Conservation (phyloP, 2,113 vertebrate genomes). For the Oxyruncus cristatus region DNA sequence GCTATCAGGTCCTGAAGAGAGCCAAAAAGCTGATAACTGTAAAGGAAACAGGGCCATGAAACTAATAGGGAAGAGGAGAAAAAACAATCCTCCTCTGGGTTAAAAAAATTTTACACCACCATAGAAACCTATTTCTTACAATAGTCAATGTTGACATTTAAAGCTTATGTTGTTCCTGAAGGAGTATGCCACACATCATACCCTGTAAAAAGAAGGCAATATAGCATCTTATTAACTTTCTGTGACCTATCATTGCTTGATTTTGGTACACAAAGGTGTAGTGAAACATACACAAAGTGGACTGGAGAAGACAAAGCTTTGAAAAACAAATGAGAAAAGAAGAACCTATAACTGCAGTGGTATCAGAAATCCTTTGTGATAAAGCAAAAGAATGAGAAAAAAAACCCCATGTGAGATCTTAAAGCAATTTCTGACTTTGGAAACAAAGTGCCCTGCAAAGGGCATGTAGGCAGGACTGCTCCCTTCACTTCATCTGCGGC, state of each 20-base stretch:
- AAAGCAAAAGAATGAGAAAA: neutral
- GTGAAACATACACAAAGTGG: neutral
- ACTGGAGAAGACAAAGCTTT: neutral
- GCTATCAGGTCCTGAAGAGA: neutral
- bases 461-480: neutral
- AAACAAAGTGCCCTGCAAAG: neutral
- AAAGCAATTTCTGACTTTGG: neutral
- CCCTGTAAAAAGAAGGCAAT: neutral
- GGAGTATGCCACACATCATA: neutral
- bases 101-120: neutral
- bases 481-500: neutral
- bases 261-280: neutral
- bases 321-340: neutral
- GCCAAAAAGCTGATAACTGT: neutral
- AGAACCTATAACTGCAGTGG: neutral
- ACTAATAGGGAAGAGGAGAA: neutral
- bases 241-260: neutral
- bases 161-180: neutral
- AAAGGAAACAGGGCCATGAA: neutral
- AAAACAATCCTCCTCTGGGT: neutral
- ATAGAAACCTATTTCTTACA: neutral
- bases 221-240: neutral
- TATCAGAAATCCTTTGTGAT: neutral
- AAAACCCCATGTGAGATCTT: neutral
- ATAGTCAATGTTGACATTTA: neutral